phyloP scores from a whole-genome alignment of 2,797 vertebrate genomes.

The Pantherophis alleghaniensis region DNA sequence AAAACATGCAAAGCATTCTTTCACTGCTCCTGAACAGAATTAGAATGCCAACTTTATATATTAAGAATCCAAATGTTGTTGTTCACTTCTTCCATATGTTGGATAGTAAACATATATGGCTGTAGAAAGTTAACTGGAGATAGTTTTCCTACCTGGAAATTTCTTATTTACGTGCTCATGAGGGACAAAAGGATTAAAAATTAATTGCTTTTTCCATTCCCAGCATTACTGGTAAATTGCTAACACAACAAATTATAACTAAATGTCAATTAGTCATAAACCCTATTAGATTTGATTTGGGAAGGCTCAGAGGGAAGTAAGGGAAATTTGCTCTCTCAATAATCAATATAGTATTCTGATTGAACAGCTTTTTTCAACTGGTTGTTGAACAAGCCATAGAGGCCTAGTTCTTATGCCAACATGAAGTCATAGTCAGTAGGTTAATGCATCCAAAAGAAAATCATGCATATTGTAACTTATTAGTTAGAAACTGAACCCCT shows the following conservation, averaged over 20 bases:
- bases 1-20: not conserved
- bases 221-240: not conserved
- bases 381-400: not conserved
- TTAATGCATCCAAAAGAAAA: not conserved
- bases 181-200: not conserved
- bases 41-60: not conserved
- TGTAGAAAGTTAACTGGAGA: not conserved
- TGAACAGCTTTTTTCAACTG: not conserved
- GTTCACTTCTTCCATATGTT: not conserved
- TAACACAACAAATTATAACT: not conserved
- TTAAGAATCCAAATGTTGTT: not conserved
- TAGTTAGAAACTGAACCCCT: not conserved
- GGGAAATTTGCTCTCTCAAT: not conserved
- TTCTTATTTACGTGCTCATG: not conserved
- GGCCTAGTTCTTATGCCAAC: not conserved
- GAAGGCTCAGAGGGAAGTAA: not conserved
- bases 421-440: not conserved
- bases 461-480: not conserved
- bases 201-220: not conserved
- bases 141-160: not conserved
- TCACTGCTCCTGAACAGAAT: slow-evolving; percentile 29
- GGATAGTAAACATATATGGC: not conserved
- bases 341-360: not conserved
- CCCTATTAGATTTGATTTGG: not conserved
- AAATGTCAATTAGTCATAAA: not conserved